Conservation (phyloP, 2,797 vertebrate species). For the Poeciliopsis infans region DNA sequence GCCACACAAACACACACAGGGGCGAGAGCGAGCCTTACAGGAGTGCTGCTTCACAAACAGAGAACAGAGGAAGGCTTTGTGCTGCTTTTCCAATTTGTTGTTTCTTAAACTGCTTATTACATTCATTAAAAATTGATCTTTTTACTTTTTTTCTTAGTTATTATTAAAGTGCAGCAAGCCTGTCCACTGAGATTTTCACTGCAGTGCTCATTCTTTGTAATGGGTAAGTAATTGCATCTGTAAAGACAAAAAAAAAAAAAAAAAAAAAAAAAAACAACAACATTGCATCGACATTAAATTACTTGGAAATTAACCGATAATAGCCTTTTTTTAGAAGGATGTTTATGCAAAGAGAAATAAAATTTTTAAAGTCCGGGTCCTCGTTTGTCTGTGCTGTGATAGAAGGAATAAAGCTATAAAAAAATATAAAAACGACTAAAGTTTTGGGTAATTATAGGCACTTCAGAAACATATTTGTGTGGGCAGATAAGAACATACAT, state of each 20-base stretch:
- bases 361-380: slow-evolving; percentile 40
- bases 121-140: slow-evolving; percentile 62
- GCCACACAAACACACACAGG: slow-evolving; percentile 36
- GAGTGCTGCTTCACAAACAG: slow-evolving; percentile 46
- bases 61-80: slow-evolving; percentile 57
- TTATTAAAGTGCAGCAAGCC: slow-evolving; percentile 40
- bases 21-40: slow-evolving; percentile 26
- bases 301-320: slow-evolving; percentile 69
- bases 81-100: slow-evolving; percentile 47
- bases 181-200: slow-evolving; percentile 55
- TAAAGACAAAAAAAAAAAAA: slow-evolving; percentile 32
- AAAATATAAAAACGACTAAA: slow-evolving; percentile 66
- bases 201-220: slow-evolving; percentile 44
- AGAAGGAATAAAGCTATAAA: slow-evolving; percentile 63
- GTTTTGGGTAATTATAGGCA: slow-evolving; percentile 67
- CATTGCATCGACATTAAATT: slow-evolving; percentile 68
- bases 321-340: slow-evolving; percentile 58
- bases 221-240: slow-evolving; percentile 66
- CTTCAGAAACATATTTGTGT: slow-evolving; percentile 70
- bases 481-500: slow-evolving; percentile 72
- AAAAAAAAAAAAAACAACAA: background rate
- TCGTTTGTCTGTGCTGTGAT: slow-evolving; percentile 50
- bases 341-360: slow-evolving; percentile 63
- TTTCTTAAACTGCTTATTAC: slow-evolving; percentile 56
- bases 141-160: slow-evolving; percentile 49